phyloP scores from a whole-genome alignment of 2,113 vertebrate genomes.

The Notothenia rossii region DNA sequence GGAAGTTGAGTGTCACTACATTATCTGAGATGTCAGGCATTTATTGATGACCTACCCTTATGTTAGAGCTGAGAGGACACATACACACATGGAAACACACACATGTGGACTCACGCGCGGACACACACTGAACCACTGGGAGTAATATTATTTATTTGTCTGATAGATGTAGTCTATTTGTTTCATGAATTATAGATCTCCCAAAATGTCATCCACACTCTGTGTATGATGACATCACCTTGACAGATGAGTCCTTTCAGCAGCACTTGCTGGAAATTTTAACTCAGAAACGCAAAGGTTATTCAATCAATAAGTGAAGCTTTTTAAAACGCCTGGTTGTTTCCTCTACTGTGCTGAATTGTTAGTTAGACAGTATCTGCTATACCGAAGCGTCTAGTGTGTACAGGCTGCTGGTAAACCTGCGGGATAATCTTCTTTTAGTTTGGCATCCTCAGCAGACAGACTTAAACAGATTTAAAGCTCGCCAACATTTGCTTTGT shows the following conservation, averaged over 20 bases:
- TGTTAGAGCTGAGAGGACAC: slow-evolving; percentile 24
- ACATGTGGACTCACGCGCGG: slow-evolving; percentile 7
- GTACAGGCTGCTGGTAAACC: slow-evolving; percentile 29
- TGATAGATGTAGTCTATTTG: slow-evolving; percentile 66
- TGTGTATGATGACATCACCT: slow-evolving; percentile 57
- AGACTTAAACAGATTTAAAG: slow-evolving; percentile 31
- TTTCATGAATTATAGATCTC: slow-evolving; percentile 76
- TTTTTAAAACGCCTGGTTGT: slow-evolving; percentile 86
- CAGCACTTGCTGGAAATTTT: slow-evolving; percentile 58
- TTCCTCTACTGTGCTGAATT: slow-evolving; percentile 78
- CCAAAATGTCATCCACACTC: slow-evolving; percentile 51
- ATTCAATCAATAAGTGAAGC: slow-evolving; percentile 89
- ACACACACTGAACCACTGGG: slow-evolving; percentile 43
- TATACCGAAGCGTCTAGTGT: slow-evolving; percentile 17
- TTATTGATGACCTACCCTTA: slow-evolving; percentile 70
- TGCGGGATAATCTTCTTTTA: slow-evolving; percentile 14
- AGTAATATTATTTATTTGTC: slow-evolving; percentile 62
- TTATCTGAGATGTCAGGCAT: slow-evolving; percentile 86
- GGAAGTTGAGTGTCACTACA: slow-evolving; percentile 89
- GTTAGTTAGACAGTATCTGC: slow-evolving; percentile 65
- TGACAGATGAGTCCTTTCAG: slow-evolving; percentile 58
- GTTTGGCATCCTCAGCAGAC: slow-evolving; percentile 21
- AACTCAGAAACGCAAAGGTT: slow-evolving; percentile 82
- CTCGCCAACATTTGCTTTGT: slow-evolving; percentile 16
- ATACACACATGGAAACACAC: slow-evolving; percentile 25